These are phyloP conservation scores for Centropristis striata DNA, from an alignment of 2,113 vertebrate species.

Conservation along the genomic window DNA sequence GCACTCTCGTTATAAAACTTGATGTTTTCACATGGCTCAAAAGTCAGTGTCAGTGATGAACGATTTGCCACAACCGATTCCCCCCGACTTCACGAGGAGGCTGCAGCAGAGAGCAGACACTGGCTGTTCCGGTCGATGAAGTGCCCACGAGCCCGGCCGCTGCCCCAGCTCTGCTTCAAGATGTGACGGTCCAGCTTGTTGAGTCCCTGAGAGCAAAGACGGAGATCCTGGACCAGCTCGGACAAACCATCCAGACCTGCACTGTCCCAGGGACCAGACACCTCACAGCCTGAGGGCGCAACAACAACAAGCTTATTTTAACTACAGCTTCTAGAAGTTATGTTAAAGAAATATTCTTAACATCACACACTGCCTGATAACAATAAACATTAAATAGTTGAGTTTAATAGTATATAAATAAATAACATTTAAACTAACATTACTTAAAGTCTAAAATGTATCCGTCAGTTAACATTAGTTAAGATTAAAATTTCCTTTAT, in stretches of 20 bases:
- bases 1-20: background rate
- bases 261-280: constrained; percentile 78
- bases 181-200: constrained; percentile 81
- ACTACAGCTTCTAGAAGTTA: too few species aligned
- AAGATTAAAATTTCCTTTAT: too few species aligned
- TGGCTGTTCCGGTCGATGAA: constrained; percentile 70
- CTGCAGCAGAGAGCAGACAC: constrained; percentile 69
- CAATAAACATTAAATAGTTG: too few species aligned
- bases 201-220: constrained; percentile 83
- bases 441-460: too few species aligned
- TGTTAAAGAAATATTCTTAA: background rate
- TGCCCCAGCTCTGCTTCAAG: constrained; percentile 64
- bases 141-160: constrained; percentile 8
- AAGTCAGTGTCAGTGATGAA: background rate
- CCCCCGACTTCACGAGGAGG: constrained; percentile 8
- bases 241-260: constrained; percentile 60
- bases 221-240: constrained; percentile 77
- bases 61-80: background rate
- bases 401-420: too few species aligned
- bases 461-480: too few species aligned
- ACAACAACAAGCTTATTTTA: background rate
- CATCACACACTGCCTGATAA: background rate
- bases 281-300: constrained; percentile 81
- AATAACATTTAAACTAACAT: too few species aligned
- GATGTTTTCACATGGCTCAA: background rate